Evolutionary conservation across 2,113 vertebrate genomes (phyloP).

Genomic region (Motacilla alba): DNA sequence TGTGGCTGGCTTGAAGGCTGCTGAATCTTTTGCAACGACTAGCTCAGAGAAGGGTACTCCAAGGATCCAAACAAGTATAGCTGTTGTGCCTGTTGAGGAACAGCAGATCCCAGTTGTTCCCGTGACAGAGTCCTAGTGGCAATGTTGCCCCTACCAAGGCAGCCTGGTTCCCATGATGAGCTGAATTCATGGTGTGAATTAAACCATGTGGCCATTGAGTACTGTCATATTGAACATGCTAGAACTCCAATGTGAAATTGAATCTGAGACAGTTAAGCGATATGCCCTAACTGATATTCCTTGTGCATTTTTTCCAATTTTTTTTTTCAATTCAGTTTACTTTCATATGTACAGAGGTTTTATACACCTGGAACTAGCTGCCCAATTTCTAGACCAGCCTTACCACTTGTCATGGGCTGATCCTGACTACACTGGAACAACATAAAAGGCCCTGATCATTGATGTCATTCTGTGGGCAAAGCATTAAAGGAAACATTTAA

Average conservation of each 20-base stretch:
- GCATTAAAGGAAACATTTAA: background rate
- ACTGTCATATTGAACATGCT: background rate
- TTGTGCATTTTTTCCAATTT: background rate
- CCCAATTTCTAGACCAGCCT: background rate
- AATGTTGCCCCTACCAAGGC: too few species aligned
- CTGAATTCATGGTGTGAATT: background rate
- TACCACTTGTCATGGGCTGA: background rate
- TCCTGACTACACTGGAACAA: background rate
- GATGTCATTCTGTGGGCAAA: background rate
- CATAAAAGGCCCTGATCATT: background rate
- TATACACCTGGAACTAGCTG: background rate
- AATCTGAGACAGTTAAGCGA: background rate
- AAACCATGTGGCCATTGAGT: background rate
- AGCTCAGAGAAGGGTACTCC: background rate
- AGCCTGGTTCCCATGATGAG: background rate
- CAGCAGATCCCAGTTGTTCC: background rate
- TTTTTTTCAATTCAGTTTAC: background rate
- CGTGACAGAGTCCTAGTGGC: rapidly evolving
- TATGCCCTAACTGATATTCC: background rate
- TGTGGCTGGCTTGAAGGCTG: background rate
- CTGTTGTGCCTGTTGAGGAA: background rate
- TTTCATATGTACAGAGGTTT: background rate
- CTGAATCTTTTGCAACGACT: background rate
- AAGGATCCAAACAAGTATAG: background rate
- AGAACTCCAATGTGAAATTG: background rate